Conservation (phyloP, 1,140 invertebrate species). For the Nephila pilipes region DNA sequence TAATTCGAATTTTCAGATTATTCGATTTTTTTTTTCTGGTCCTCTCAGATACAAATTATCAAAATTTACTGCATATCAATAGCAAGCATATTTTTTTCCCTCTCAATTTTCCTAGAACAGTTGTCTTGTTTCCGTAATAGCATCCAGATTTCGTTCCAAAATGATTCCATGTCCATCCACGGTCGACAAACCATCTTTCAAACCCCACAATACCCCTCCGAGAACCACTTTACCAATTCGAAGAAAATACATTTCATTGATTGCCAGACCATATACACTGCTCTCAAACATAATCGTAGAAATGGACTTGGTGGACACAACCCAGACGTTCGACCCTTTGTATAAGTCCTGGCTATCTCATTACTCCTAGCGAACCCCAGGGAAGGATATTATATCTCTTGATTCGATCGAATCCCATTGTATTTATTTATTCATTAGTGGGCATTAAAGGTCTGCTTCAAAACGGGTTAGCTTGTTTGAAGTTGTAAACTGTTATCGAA, state of each 20-base stretch:
- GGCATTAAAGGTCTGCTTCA: constrained; percentile 23
- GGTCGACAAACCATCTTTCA: background rate
- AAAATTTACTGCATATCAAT: too few species aligned
- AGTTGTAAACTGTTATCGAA: constrained; percentile 55
- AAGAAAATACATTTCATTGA: constrained; percentile 41
- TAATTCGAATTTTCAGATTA: too few species aligned
- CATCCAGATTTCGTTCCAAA: background rate
- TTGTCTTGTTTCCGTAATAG: background rate
- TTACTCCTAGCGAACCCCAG: background rate
- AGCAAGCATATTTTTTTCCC: too few species aligned
- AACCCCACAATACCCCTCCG: background rate
- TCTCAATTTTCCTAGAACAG: too few species aligned
- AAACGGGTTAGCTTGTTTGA: constrained; percentile 40
- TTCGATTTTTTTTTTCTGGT: too few species aligned
- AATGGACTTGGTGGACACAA: constrained; percentile 38
- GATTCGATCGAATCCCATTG: constrained; percentile 37
- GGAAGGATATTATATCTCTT: constrained; percentile 32
- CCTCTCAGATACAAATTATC: too few species aligned
- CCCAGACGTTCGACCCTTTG: constrained; percentile 27
- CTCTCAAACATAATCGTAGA: constrained; percentile 36
- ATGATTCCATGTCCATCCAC: background rate
- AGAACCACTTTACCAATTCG: background rate
- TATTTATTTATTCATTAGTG: constrained; percentile 61
- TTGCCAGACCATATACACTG: constrained; percentile 7
- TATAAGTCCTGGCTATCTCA: background rate